phyloP scores from a whole-genome alignment of 2,888 invertebrate species.

The Latheticus oryzae region DNA sequence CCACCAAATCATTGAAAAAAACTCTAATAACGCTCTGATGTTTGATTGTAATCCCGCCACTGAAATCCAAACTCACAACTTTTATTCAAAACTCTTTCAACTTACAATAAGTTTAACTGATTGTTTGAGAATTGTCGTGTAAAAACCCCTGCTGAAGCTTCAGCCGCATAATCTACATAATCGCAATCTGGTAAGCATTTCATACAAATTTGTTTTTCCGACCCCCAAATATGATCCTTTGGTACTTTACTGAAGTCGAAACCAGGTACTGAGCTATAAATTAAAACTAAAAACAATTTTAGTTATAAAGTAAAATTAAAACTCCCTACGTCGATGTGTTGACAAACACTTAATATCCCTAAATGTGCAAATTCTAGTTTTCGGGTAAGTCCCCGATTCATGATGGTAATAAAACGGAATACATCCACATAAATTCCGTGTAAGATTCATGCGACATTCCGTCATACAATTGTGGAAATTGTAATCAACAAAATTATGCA shows the following conservation, averaged over 20 bases:
- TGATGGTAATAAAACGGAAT: constrained; percentile 70
- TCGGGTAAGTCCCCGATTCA: constrained; percentile 57
- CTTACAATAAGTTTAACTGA: constrained; percentile 49
- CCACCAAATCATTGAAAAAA: constrained; percentile 76
- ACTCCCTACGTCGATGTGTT: constrained; percentile 60
- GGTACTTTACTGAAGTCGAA: constrained; percentile 46
- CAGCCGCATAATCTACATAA: constrained; percentile 72
- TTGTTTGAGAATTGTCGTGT: constrained; percentile 46
- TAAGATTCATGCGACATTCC: constrained; percentile 68
- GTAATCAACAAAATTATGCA: constrained; percentile 65
- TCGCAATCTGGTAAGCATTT: constrained; percentile 75
- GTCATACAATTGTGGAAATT: constrained; percentile 76
- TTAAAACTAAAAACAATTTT: background rate
- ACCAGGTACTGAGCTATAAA: constrained; percentile 62
- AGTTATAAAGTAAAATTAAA: constrained; percentile 1
- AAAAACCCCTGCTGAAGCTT: constrained; percentile 68
- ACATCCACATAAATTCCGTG: constrained; percentile 70
- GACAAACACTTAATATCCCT: constrained; percentile 68
- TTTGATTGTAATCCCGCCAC: constrained; percentile 61
- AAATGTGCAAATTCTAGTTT: constrained; percentile 66
- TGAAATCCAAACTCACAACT: constrained; percentile 37
- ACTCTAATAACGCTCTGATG: constrained; percentile 73
- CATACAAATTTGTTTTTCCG: constrained; percentile 59
- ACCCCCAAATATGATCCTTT: constrained; percentile 30
- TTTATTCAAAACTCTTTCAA: constrained; percentile 2